These are phyloP conservation scores for Drosophila equinoxialis DNA, from an alignment of 1,140 invertebrate species.

Conservation along the genomic window DNA sequence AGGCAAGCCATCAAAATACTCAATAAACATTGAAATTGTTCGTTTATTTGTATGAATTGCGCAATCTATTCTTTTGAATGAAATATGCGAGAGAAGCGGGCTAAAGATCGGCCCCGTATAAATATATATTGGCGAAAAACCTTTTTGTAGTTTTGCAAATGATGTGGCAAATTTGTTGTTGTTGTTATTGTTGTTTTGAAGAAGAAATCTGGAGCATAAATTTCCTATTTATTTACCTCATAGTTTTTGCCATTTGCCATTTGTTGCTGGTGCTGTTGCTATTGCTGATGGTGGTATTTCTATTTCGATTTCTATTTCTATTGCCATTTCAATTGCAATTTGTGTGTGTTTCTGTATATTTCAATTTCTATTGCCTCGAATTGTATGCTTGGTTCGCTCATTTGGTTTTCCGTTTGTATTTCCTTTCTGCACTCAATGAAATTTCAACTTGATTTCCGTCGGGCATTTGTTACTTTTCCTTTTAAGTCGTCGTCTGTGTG, in stretches of 20 bases:
- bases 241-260: slow-evolving; percentile 9
- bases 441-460: slow-evolving; percentile 80
- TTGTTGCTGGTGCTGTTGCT: background rate
- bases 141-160: slow-evolving; percentile 4
- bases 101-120: background rate
- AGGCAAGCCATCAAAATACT: too few species aligned
- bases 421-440: slow-evolving; percentile 79
- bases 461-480: slow-evolving; percentile 77
- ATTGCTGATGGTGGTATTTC: background rate
- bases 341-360: slow-evolving; percentile 7
- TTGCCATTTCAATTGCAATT: slow-evolving; percentile 8
- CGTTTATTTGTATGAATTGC: too few species aligned
- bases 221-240: slow-evolving; percentile 9
- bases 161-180: background rate
- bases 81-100: background rate
- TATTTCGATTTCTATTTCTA: slow-evolving; percentile 1
- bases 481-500: slow-evolving; percentile 35
- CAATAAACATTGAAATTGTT: too few species aligned
- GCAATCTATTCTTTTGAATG: too few species aligned
- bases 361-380: slow-evolving; percentile 10
- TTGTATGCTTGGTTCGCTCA: slow-evolving; percentile 55
- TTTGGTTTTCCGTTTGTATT: slow-evolving; percentile 81
- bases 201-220: background rate
- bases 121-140: background rate
- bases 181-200: background rate